These are phyloP conservation scores for Anorthoa munda DNA, from an alignment of 2,888 invertebrate species.

Conservation along the genomic window DNA sequence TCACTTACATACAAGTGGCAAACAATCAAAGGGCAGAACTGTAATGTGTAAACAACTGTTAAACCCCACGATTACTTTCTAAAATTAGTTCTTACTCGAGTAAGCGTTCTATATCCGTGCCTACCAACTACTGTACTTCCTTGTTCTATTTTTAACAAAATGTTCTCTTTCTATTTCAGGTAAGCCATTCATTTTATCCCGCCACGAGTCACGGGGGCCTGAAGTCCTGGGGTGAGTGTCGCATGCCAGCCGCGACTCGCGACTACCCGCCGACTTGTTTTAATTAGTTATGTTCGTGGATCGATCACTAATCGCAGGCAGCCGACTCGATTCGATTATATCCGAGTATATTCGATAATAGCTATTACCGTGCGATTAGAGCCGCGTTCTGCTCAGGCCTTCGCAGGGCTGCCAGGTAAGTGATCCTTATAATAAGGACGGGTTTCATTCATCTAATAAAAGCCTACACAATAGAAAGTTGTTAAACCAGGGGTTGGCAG, in stretches of 20 bases:
- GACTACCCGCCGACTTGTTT: slow-evolving; percentile 38
- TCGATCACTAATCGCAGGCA: slow-evolving; percentile 60
- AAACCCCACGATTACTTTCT: neutral
- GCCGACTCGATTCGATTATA: slow-evolving; percentile 61
- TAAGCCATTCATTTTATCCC: slow-evolving; percentile 33
- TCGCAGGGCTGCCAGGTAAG: slow-evolving; percentile 40
- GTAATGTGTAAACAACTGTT: neutral
- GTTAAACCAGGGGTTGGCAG: neutral
- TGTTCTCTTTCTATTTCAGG: slow-evolving; percentile 45
- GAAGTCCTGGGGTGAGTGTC: neutral
- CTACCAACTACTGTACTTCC: neutral
- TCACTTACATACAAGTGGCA: neutral
- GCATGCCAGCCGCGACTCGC: slow-evolving; percentile 10
- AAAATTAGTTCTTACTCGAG: neutral
- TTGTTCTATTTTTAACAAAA: slow-evolving; percentile 22
- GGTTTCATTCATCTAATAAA: neutral
- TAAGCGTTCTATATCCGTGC: too few species aligned
- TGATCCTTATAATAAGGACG: neutral
- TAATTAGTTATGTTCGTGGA: slow-evolving; percentile 56
- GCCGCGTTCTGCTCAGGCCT: slow-evolving; percentile 21
- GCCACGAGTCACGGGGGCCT: neutral
- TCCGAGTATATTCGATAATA: slow-evolving; percentile 63
- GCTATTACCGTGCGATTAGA: slow-evolving; percentile 53
- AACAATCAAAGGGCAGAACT: neutral
- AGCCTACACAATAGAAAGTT: neutral